phyloP scores from a whole-genome alignment of 2,888 invertebrate genomes.

The Mythimna loreyi region DNA sequence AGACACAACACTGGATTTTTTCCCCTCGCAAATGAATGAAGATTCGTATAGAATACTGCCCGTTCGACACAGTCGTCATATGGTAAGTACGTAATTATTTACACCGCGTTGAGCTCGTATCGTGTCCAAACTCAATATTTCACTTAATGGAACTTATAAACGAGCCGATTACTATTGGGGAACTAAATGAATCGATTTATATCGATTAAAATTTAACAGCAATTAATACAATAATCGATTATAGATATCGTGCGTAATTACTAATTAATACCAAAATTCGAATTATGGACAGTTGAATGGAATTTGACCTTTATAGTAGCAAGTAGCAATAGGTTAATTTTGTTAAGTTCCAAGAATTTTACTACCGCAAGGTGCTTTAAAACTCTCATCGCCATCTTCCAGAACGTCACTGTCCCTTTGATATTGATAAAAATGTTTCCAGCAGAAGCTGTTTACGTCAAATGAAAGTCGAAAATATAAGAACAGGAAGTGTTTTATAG shows the following conservation, averaged over 20 bases:
- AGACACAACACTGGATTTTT: conserved; percentile 26
- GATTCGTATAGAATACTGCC: conserved; percentile 25
- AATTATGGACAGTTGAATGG: neutral
- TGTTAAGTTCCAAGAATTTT: conserved; percentile 25
- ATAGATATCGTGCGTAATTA: conserved; percentile 39
- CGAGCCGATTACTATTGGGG: conserved; percentile 57
- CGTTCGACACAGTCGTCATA: conserved; percentile 44
- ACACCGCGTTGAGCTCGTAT: conserved; percentile 42
- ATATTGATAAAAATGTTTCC: conserved; percentile 54
- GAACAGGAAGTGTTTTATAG: conserved; percentile 63
- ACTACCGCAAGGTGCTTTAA: conserved; percentile 28
- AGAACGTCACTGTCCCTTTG: conserved; percentile 38
- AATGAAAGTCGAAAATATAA: conserved; percentile 61
- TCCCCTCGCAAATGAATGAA: conserved; percentile 43
- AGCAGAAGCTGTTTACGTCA: conserved; percentile 50
- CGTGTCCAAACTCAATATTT: conserved; percentile 63
- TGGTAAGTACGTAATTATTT: conserved; percentile 52
- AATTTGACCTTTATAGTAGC: conserved; percentile 12
- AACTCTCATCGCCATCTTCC: conserved; percentile 28
- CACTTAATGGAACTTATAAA: conserved; percentile 52
- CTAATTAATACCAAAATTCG: conserved; percentile 46
- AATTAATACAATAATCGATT: conserved; percentile 58
- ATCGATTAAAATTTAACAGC: conserved; percentile 58
- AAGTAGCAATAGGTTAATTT: conserved; percentile 18
- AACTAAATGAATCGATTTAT: conserved; percentile 58